Evolutionary conservation across 2,797 vertebrate genomes (phyloP), one percentile per base, ranked within the genome.

Genomic region (Tapera naevia): DNA sequence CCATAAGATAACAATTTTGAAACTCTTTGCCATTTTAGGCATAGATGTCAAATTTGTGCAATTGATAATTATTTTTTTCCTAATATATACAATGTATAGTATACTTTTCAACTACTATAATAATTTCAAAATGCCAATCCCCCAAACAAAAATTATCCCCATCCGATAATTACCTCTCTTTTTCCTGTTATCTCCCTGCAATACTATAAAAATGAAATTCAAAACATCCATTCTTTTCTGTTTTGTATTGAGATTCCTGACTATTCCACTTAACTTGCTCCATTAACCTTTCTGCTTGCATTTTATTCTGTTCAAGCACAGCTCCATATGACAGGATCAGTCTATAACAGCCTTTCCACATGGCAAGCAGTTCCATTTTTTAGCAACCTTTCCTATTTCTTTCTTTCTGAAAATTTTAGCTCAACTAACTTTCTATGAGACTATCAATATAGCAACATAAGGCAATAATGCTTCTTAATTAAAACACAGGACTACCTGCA

Each of bases 391-490:
- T 80, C 41, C 13, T 6, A 13, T 74, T 93, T 86, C 33, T 82
- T 32, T 76, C 92, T 83, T 89, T 71, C 43, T 54, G 6, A 80
- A 39, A 33, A 64, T 35, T 74, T 90, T 56, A 88, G 5, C 27
- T 89, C 54, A 81, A 48, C 18, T 54, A 21, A 22, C 6, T 80
- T 87, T 78, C 71, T 83, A 50, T 39, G 28, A 70, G 39, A 66
- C 21, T 70, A 46, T 24, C 54, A 28, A 37, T 57, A 33, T 5
- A 70, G 53, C 27, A 89, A 33, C 60, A 80, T 74, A 83, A 83
- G 46, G 57, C 53, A 83, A 33, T 71, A 89, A 85, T 58, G 53
- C 3, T 72, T 89, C 22, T 88, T 93, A 85, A 91, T 91, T 87
- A 92, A 89, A 94, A 76, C 33, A 76, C 35, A 57, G 13, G n/a